phyloP scores from a whole-genome alignment of 2,888 invertebrate species.

The Agapetus fuscipes region DNA sequence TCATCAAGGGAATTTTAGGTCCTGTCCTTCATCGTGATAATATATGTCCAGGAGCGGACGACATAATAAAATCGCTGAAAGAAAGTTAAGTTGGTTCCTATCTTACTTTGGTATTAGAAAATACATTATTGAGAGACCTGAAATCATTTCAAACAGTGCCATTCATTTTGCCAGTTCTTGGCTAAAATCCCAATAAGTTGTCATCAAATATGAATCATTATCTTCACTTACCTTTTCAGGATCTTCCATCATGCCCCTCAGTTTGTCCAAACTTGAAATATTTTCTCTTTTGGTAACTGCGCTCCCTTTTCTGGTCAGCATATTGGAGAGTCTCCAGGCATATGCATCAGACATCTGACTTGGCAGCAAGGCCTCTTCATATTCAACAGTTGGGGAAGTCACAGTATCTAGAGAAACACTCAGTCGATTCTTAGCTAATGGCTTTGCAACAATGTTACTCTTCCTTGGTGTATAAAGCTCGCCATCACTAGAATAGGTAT shows the following conservation, averaged over 20 bases:
- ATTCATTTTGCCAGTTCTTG: too few species aligned
- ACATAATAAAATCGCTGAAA: too few species aligned
- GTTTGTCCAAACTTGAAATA: slow-evolving; percentile 33
- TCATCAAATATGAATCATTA: background rate
- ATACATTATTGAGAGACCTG: too few species aligned
- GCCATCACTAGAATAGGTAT: slow-evolving; percentile 38
- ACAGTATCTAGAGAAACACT: background rate
- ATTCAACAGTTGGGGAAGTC: slow-evolving; percentile 27
- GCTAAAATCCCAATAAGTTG: too few species aligned
- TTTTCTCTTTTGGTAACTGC: slow-evolving; percentile 25
- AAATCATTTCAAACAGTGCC: too few species aligned
- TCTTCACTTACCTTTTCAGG: slow-evolving; percentile 24
- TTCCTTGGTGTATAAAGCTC: slow-evolving; percentile 36
- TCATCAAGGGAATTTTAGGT: too few species aligned
- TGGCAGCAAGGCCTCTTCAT: slow-evolving; percentile 31
- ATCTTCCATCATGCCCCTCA: slow-evolving; percentile 26
- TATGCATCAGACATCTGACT: background rate
- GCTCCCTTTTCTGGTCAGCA: background rate
- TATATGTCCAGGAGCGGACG: too few species aligned
- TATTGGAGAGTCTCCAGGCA: background rate
- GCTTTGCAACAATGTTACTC: slow-evolving; percentile 10
- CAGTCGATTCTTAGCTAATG: background rate
- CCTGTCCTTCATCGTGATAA: too few species aligned
- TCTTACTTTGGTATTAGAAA: too few species aligned
- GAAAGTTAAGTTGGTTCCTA: too few species aligned